A percentile compares a stretch with the other conserved stretches of the same genome.
These are phyloP conservation scores for Lipophrys pholis DNA, from an alignment of 2,113 vertebrate species.

Conservation along the genomic window DNA sequence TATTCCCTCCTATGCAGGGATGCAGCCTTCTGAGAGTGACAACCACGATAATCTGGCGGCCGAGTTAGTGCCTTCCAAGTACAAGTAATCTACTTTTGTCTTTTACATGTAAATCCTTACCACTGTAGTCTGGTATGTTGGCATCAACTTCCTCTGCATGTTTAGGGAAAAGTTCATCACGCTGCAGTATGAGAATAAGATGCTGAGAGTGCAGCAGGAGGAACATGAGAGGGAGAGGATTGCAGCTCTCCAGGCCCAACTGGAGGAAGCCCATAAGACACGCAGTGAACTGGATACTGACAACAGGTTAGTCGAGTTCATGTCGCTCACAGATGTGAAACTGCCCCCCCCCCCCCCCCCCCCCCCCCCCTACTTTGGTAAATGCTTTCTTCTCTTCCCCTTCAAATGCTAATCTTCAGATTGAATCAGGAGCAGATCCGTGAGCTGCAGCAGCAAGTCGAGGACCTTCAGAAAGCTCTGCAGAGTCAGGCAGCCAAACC, in stretches of 20 bases:
- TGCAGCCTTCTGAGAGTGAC: slow-evolving; percentile 83
- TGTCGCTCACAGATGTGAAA: neutral
- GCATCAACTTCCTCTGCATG: neutral
- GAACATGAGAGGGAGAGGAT: slow-evolving; percentile 91
- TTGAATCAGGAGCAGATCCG: slow-evolving; percentile 86
- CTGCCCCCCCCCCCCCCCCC: no score
- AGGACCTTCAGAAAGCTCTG: slow-evolving; percentile 93
- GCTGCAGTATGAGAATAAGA: slow-evolving; percentile 97
- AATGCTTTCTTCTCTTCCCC: neutral
- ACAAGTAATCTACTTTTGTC: slow-evolving; percentile 83
- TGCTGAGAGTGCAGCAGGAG: slow-evolving; percentile 93
- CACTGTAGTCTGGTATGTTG: neutral
- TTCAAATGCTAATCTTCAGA: slow-evolving; percentile 72
- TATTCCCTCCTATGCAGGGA: slow-evolving; percentile 55
- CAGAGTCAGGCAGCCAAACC: slow-evolving; percentile 92
- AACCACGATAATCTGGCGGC: slow-evolving; percentile 93
- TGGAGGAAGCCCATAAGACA: slow-evolving; percentile 90
- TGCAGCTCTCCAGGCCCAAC: slow-evolving; percentile 85
- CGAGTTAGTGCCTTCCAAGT: slow-evolving; percentile 94
- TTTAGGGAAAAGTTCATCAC: slow-evolving; percentile 93
- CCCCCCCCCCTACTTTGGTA: no score
- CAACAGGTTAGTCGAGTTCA: slow-evolving; percentile 77
- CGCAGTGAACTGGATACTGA: slow-evolving; percentile 92
- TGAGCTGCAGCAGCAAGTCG: slow-evolving; percentile 94
- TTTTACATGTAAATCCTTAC: neutral